Conservation (phyloP, 2,888 invertebrate species). For the Dione juno region DNA sequence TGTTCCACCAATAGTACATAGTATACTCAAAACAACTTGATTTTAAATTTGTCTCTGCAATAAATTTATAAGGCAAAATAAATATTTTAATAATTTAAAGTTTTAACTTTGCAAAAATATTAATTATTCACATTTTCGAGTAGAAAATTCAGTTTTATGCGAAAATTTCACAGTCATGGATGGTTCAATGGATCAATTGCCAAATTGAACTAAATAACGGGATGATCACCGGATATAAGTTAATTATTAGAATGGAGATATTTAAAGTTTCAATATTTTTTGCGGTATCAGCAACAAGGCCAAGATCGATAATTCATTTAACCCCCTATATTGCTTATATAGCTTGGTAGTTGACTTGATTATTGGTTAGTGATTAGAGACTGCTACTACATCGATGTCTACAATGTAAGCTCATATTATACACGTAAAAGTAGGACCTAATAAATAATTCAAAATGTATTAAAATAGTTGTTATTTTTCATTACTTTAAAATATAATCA, state of each 20-base stretch:
- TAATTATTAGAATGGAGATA: not conserved
- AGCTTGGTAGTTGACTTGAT: not conserved
- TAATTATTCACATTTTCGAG: not conserved
- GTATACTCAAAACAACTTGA: too few species aligned
- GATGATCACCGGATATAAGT: not conserved
- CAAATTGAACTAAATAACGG: constrained; percentile 5
- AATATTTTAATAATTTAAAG: too few species aligned
- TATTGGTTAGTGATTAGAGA: not conserved
- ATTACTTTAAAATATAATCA: not conserved
- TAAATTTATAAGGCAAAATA: too few species aligned
- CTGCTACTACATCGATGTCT: not conserved
- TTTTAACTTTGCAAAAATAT: not conserved
- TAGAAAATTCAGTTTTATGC: not conserved
- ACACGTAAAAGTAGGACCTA: not conserved
- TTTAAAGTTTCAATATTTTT: not conserved
- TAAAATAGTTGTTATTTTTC: not conserved
- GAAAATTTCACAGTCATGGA: not conserved
- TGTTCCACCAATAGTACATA: too few species aligned
- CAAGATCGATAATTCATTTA: too few species aligned
- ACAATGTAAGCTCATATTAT: not conserved
- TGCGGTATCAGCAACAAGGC: not conserved
- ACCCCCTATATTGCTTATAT: too few species aligned
- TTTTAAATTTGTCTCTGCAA: too few species aligned
- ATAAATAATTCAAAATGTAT: too few species aligned
- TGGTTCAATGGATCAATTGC: not conserved